Conservation (phyloP, 2,797 vertebrate species). For the Sebastes taczanowskii region DNA sequence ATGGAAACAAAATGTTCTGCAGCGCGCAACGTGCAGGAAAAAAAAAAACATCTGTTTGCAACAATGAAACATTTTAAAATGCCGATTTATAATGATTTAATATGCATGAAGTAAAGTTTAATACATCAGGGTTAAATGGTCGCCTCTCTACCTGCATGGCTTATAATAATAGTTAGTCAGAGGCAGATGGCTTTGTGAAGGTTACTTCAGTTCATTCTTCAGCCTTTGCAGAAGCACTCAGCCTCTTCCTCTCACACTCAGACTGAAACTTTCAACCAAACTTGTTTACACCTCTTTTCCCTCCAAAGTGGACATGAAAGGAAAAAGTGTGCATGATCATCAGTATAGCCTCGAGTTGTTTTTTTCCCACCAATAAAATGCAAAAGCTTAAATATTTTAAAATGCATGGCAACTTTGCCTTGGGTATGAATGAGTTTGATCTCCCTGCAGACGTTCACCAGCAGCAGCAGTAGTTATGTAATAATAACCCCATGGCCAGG, state of each 20-base stretch:
- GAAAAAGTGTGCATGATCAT: background rate
- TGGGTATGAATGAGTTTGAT: constrained; percentile 50
- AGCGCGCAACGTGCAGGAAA: background rate
- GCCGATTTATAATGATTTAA: fast-evolving
- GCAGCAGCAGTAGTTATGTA: constrained; percentile 59
- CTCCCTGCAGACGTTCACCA: constrained; percentile 44
- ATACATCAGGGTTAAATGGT: background rate
- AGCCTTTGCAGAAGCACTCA: background rate
- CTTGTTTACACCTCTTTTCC: background rate
- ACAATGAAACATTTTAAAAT: background rate
- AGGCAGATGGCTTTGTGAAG: constrained; percentile 54
- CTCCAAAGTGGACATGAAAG: background rate
- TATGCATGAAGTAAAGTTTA: background rate
- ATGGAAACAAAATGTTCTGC: constrained; percentile 31
- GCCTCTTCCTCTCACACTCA: background rate
- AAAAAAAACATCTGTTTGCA: background rate
- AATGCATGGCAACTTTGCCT: constrained; percentile 25
- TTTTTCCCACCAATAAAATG: background rate
- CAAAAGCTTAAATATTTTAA: constrained; percentile 7
- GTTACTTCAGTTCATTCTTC: constrained; percentile 82
- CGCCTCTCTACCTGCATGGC: constrained; percentile 39
- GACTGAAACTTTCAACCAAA: constrained; percentile 16
- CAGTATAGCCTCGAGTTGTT: background rate
- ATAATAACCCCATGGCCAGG: constrained; percentile 46
- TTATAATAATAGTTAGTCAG: background rate